Evolutionary conservation across 2,797 vertebrate genomes (phyloP).

Genomic region (Agapornis canus): DNA sequence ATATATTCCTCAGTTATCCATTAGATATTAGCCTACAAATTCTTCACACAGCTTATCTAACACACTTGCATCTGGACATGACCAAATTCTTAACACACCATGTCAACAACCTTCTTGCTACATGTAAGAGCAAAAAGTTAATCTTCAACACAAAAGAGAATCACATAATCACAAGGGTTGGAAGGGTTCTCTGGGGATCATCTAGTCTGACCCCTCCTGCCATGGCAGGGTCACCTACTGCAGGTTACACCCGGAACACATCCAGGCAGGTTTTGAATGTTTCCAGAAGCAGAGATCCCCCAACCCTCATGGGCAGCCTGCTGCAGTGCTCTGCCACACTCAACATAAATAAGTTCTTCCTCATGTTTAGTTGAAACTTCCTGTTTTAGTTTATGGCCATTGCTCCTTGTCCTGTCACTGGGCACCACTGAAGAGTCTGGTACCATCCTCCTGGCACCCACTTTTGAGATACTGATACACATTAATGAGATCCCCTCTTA

Average conservation of each 20-base stretch:
- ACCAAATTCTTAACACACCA: background rate
- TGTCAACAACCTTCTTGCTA: background rate
- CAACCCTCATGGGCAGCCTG: background rate
- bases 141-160: background rate
- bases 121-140: background rate
- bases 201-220: background rate
- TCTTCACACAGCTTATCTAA: background rate
- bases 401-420: background rate
- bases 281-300: background rate
- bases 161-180: background rate
- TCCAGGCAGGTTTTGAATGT: background rate
- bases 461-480: background rate
- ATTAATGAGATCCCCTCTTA: background rate
- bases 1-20: background rate
- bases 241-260: background rate
- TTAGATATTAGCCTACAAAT: background rate
- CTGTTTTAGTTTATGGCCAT: background rate
- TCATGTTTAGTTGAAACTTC: background rate
- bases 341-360: background rate
- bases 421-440: background rate
- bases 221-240: background rate
- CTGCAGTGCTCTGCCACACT: background rate
- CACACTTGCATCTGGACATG: background rate
- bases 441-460: background rate
- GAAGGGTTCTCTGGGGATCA: background rate